A percentile compares a stretch with the other conserved stretches of the same genome.
phyloP scores from a whole-genome alignment of 2,888 invertebrate genomes.

The Drosophila algonquin region DNA sequence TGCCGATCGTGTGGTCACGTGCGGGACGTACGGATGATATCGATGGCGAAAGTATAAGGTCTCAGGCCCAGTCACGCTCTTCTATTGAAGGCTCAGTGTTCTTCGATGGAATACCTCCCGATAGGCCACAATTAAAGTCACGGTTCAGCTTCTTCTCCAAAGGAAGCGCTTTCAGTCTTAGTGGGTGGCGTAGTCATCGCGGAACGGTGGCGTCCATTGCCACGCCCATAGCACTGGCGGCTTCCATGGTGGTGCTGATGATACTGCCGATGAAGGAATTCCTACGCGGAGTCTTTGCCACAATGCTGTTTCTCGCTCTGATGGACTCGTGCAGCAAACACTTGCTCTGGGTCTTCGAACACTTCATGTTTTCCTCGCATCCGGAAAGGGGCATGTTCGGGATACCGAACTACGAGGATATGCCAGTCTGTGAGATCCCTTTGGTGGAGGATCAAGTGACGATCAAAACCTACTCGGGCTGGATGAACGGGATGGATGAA shows the following conservation, averaged over 20 bases:
- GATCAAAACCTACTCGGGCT: slow-evolving; percentile 85
- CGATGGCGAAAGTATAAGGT: slow-evolving; percentile 5
- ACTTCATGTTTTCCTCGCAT: slow-evolving; percentile 53
- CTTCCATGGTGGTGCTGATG: slow-evolving; percentile 60
- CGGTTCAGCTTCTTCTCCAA: slow-evolving; percentile 9
- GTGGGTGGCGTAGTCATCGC: slow-evolving; percentile 27
- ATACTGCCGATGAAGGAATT: slow-evolving; percentile 80
- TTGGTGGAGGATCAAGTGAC: slow-evolving; percentile 86
- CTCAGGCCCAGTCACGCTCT: not conserved
- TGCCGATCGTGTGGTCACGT: not conserved
- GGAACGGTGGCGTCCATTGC: slow-evolving; percentile 14
- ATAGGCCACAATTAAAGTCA: not conserved
- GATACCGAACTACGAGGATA: slow-evolving; percentile 79
- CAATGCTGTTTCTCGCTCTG: slow-evolving; percentile 71
- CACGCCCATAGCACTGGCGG: slow-evolving; percentile 45
- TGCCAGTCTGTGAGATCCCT: slow-evolving; percentile 85
- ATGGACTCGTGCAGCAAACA: slow-evolving; percentile 67
- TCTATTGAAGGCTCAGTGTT: not conserved
- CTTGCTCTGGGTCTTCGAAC: slow-evolving; percentile 55
- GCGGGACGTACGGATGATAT: not conserved
- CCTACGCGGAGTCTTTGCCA: slow-evolving; percentile 80
- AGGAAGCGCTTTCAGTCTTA: slow-evolving; percentile 19
- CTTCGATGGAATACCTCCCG: not conserved
- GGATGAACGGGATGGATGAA: slow-evolving; percentile 86
- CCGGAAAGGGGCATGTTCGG: slow-evolving; percentile 76